A percentile compares a stretch with the other conserved stretches of the same genome.
Evolutionary conservation across 1,140 invertebrate genomes (phyloP).

Genomic region (Lysiphlebus fabarum): DNA sequence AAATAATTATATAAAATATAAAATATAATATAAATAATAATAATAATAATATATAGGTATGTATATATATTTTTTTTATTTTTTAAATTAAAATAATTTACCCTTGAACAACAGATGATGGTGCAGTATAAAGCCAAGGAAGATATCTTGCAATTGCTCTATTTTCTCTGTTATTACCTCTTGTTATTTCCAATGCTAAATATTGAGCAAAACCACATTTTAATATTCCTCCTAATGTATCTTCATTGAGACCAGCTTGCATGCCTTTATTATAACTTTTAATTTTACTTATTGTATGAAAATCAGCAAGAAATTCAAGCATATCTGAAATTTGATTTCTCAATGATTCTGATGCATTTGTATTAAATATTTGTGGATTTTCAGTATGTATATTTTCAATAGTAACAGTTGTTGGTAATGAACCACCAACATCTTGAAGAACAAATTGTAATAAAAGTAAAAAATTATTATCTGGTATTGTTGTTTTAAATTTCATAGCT

Average conservation of each 20-base stretch:
- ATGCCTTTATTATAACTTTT: constrained; percentile 85
- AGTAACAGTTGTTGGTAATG: constrained; percentile 64
- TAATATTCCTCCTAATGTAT: constrained; percentile 90
- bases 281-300: constrained; percentile 94
- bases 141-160: constrained; percentile 79
- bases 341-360: constrained; percentile 90
- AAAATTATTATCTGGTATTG: constrained; percentile 91
- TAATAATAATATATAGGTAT: no score
- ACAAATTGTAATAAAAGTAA: constrained; percentile 86
- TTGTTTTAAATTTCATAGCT: constrained; percentile 91
- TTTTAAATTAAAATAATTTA: constrained; percentile 43
- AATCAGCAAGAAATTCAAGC: constrained; percentile 92
- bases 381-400: constrained; percentile 58
- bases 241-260: constrained; percentile 83
- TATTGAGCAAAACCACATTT: constrained; percentile 95
- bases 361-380: constrained; percentile 62
- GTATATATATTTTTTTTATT: no score
- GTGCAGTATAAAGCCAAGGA: constrained; percentile 88
- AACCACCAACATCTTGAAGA: constrained; percentile 81
- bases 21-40: no score
- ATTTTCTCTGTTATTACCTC: constrained; percentile 82
- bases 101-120: constrained; percentile 83
- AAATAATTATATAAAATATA: no score
- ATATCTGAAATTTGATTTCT: constrained; percentile 88
- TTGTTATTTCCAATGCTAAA: constrained; percentile 87